Evolutionary conservation across 2,888 invertebrate genomes (phyloP).

Genomic region (Cynaeus angustus): DNA sequence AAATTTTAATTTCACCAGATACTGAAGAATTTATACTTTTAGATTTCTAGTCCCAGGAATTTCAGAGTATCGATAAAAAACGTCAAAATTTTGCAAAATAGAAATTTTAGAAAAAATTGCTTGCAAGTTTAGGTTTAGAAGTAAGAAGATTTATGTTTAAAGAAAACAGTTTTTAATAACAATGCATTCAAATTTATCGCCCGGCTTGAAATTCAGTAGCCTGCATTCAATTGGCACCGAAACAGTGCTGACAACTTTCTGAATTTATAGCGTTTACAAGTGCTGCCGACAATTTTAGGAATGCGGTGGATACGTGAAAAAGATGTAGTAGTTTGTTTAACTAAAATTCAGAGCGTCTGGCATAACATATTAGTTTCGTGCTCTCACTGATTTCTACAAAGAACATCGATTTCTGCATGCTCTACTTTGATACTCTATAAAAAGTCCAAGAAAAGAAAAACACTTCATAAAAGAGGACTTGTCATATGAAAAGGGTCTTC

Average conservation of each 20-base stretch:
- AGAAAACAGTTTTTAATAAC: too few species aligned
- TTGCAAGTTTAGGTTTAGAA: too few species aligned
- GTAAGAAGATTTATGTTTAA: too few species aligned
- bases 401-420: too few species aligned
- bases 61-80: too few species aligned
- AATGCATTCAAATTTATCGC: too few species aligned
- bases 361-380: background rate
- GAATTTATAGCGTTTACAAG: slow-evolving; percentile 13
- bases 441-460: slow-evolving; percentile 1
- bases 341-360: slow-evolving; percentile 4
- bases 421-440: background rate
- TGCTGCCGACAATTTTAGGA: slow-evolving; percentile 19
- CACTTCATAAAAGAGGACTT: slow-evolving; percentile 3
- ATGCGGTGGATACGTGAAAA: slow-evolving; percentile 11
- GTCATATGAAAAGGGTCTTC: background rate
- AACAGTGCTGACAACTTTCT: slow-evolving; percentile 11
- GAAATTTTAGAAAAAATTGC: too few species aligned
- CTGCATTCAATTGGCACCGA: slow-evolving; percentile 13
- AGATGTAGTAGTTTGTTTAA: slow-evolving; percentile 4
- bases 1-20: too few species aligned
- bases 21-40: too few species aligned
- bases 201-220: background rate
- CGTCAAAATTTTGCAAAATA: too few species aligned
- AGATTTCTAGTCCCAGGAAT: too few species aligned
- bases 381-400: too few species aligned